Conservation (phyloP, 2,888 invertebrate genomes). For the Pyrocoelia pectoralis region DNA sequence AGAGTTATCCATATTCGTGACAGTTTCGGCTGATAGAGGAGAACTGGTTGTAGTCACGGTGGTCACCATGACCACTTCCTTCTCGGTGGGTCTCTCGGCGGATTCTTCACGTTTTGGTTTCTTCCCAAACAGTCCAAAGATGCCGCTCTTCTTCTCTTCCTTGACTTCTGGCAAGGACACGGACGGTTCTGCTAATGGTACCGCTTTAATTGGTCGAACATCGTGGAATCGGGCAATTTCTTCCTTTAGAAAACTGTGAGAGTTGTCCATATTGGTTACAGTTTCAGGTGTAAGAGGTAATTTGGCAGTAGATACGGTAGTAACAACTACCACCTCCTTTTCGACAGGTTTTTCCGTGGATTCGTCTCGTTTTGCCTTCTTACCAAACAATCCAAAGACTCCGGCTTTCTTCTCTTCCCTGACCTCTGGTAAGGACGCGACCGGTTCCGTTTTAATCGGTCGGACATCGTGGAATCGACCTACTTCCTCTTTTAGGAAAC, state of each 20-base stretch:
- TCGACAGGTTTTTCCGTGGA: constrained; percentile 19
- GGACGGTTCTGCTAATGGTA: not conserved
- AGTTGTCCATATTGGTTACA: constrained; percentile 21
- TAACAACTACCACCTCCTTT: constrained; percentile 42
- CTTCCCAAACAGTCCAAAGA: constrained; percentile 27
- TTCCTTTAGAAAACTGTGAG: constrained; percentile 45
- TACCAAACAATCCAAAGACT: constrained; percentile 41
- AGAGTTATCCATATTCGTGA: constrained; percentile 38
- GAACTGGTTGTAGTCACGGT: too few relatives aligned
- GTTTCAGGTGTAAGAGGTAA: not conserved
- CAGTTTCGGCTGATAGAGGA: constrained; percentile 23
- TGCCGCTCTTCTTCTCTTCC: constrained; percentile 19
- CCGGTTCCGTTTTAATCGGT: not conserved
- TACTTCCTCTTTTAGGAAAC: constrained; percentile 29
- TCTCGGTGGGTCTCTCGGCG: constrained; percentile 26
- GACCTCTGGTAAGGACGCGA: constrained; percentile 12
- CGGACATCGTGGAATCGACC: constrained; percentile 29
- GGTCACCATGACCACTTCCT: not conserved
- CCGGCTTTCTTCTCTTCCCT: constrained; percentile 40
- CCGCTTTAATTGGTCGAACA: constrained; percentile 7
- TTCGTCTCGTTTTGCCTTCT: constrained; percentile 38
- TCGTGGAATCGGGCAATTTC: constrained; percentile 41
- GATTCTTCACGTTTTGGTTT: constrained; percentile 37
- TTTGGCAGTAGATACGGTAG: not conserved
- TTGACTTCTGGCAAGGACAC: not conserved